These are phyloP conservation scores for Capromys pilorides DNA, from an alignment of 2,797 vertebrate genomes.

Conservation along the genomic window DNA sequence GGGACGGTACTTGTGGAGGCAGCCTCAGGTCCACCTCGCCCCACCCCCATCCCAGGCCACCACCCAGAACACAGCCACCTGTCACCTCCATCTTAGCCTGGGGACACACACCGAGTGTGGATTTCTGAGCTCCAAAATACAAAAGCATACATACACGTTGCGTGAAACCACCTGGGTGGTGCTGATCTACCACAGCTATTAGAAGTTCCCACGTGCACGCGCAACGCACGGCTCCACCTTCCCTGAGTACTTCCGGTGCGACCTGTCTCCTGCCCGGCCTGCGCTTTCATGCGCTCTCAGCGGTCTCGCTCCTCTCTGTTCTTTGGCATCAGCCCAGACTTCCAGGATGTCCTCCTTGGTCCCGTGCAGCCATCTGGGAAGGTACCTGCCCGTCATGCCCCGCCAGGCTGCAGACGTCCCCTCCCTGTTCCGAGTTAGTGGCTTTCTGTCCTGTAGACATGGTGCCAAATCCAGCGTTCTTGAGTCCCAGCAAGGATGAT, in stretches of 20 bases:
- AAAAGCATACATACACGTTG: accelerated
- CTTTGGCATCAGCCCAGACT: background rate
- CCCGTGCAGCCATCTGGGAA: accelerated
- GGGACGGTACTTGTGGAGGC: background rate
- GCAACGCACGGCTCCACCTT: accelerated
- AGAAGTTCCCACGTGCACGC: background rate
- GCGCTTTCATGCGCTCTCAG: background rate
- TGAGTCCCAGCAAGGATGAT: background rate
- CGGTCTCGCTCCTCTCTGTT: background rate
- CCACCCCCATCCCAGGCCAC: background rate
- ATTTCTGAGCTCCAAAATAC: background rate
- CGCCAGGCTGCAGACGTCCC: background rate
- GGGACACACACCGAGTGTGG: background rate
- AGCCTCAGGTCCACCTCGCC: accelerated
- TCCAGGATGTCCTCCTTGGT: background rate
- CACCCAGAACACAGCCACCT: background rate
- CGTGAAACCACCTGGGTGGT: background rate
- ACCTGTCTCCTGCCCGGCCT: background rate
- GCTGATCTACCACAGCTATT: background rate
- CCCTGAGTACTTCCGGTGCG: background rate
- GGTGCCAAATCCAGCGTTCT: background rate
- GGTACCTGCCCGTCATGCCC: background rate
- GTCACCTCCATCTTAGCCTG: background rate
- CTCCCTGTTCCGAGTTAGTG: background rate
- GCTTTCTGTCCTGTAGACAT: background rate